A percentile compares a stretch with the other conserved stretches of the same genome.
phyloP scores from a whole-genome alignment of 2,113 vertebrate species.

The Ia io region DNA sequence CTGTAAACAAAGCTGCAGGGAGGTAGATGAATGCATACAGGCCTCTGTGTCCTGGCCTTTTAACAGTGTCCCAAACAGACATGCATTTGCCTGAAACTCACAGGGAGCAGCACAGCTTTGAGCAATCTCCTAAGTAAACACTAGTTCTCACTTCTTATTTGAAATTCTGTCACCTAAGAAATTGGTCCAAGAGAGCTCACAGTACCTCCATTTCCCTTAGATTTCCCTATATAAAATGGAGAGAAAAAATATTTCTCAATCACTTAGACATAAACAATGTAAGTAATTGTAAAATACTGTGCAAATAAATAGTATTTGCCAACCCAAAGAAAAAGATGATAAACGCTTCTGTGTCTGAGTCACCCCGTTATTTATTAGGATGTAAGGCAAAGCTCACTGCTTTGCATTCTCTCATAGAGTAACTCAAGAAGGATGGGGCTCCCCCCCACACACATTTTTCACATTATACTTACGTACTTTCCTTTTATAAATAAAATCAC shows the following conservation, averaged over 20 bases:
- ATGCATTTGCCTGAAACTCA: background rate
- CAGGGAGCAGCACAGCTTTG: background rate
- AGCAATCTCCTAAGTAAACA: background rate
- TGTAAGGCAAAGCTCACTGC: background rate
- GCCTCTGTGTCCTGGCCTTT: background rate
- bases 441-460: background rate
- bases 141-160: background rate
- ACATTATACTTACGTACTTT: background rate
- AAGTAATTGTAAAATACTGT: background rate
- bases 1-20: background rate
- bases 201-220: background rate
- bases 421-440: background rate
- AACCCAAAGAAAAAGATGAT: background rate
- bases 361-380: background rate
- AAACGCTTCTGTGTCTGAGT: background rate
- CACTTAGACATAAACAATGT: background rate
- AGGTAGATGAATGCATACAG: background rate
- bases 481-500: conserved; percentile 10
- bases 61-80: background rate
- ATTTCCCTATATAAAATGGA: background rate
- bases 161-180: background rate
- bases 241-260: background rate
- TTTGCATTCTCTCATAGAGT: background rate
- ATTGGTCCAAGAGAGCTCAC: background rate
- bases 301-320: background rate